phyloP scores from a whole-genome alignment of 2,113 vertebrate species.

The Dicerorhinus sumatrensis region DNA sequence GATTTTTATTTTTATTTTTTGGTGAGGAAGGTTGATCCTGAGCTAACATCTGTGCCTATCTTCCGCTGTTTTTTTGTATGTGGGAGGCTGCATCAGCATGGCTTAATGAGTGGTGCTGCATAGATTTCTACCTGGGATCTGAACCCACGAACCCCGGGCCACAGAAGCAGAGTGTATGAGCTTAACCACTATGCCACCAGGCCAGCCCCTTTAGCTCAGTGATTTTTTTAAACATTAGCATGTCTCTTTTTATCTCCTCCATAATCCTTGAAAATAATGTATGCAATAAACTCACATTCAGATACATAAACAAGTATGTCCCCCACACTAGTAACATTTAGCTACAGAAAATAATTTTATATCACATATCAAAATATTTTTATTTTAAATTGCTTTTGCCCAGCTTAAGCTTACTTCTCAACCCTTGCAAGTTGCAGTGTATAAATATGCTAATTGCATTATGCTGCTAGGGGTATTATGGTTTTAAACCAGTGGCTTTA shows the following conservation, averaged over 20 bases:
- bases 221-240: neutral
- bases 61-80: too few species aligned
- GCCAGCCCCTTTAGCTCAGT: neutral
- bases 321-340: neutral
- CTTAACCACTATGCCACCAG: too few species aligned
- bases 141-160: too few species aligned
- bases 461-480: neutral
- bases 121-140: too few species aligned
- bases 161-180: too few species aligned
- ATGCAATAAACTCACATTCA: neutral
- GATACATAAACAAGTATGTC: neutral
- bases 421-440: neutral
- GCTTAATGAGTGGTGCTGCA: too few species aligned
- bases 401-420: slow-evolving; percentile 11
- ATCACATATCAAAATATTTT: slow-evolving; percentile 35
- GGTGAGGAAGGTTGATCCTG: too few species aligned
- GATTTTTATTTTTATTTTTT: too few species aligned
- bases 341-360: slow-evolving; percentile 16
- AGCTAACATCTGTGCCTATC: too few species aligned
- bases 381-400: slow-evolving; percentile 55
- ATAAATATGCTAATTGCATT: neutral
- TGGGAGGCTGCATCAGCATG: too few species aligned
- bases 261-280: neutral
- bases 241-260: neutral
- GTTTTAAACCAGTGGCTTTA: neutral